Evolutionary conservation across 2,888 invertebrate species (phyloP), one percentile per base, ranked within the genome.

Genomic region (Panzeria rudis): DNA sequence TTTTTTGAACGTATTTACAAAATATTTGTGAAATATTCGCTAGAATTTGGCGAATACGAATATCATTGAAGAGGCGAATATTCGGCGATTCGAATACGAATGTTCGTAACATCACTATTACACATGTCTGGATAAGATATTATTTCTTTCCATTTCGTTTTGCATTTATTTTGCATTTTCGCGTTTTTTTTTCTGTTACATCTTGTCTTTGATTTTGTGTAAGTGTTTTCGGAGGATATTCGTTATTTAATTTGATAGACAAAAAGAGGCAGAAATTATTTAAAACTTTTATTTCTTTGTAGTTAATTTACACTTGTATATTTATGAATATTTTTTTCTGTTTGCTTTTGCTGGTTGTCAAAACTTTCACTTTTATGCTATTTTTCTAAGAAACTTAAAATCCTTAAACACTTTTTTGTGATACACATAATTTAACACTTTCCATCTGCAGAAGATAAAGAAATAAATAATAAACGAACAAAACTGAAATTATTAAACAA

Each of bases 351-450:
- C 13, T 68, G 38, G 68, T 56, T 62, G 69, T 59, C 47, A n/a
- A 77, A 35, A 82, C 85, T 85, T 85, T 85, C 85, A 79, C 85
- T 85, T 82, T 81, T 59, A 61, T 69, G 20, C 61, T 47, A 23
- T 44, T 78, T 62, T 72, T 56, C 72, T 50, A 50, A 84, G 75
- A 84, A 81, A 81, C 73, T 73, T 62, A 75, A 52, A 85, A 85
- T 85, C 85, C 85, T 85, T 85, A 44, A 71, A 85, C 44, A 17
- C 56, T 29, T 41, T 23, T 56, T 35, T 62, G 13, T 77, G 25
- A 38, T 73, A 75, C 75, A 75, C 71, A 79, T 82, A 82, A 82
- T 85, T 85, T 82, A 85, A 85, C 85, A 85, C 82, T 82, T 73
- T 82, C 64, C 50, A 78, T 82, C 73, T 56, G 62, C 47, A 82